A percentile compares a stretch with the other conserved stretches of the same genome.
phyloP scores from a whole-genome alignment of 2,888 invertebrate species.

The Pristionchus arcanus region DNA sequence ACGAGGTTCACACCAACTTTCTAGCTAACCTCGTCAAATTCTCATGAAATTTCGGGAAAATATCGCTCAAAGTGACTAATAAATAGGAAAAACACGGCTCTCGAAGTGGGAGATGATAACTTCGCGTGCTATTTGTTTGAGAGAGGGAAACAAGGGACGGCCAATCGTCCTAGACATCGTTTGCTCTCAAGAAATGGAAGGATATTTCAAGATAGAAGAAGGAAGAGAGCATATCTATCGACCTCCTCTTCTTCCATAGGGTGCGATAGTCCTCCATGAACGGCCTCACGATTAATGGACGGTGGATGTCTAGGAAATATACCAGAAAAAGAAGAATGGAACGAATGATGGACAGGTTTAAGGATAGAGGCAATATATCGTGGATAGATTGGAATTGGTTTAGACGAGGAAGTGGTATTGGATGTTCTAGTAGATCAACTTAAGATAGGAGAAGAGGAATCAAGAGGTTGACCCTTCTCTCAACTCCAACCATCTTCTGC shows the following conservation, averaged over 20 bases:
- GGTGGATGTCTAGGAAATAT: not conserved
- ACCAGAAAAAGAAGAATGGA: not conserved
- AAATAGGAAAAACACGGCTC: not conserved
- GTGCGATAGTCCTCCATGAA: not conserved
- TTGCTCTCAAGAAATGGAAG: slow-evolving; percentile 38
- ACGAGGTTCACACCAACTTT: not conserved
- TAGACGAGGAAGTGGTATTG: not conserved
- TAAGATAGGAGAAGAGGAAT: not conserved
- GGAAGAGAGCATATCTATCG: not conserved
- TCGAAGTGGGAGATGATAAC: slow-evolving; percentile 1
- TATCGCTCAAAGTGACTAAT: not conserved
- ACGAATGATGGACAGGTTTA: slow-evolving; percentile 9
- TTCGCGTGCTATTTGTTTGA: slow-evolving; percentile 31
- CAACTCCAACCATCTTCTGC: not conserved
- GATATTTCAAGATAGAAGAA: slow-evolving; percentile 25
- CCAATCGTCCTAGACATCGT: slow-evolving; percentile 20
- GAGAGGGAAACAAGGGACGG: slow-evolving; percentile 37
- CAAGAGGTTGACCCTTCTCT: not conserved
- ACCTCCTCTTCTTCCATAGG: not conserved
- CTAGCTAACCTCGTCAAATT: not conserved
- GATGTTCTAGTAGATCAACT: not conserved
- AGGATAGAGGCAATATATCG: not conserved
- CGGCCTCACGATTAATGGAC: not conserved
- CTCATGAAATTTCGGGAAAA: not conserved
- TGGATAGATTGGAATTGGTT: not conserved